phyloP scores from a whole-genome alignment of 2,797 vertebrate genomes.

The Eleutherodactylus coqui region DNA sequence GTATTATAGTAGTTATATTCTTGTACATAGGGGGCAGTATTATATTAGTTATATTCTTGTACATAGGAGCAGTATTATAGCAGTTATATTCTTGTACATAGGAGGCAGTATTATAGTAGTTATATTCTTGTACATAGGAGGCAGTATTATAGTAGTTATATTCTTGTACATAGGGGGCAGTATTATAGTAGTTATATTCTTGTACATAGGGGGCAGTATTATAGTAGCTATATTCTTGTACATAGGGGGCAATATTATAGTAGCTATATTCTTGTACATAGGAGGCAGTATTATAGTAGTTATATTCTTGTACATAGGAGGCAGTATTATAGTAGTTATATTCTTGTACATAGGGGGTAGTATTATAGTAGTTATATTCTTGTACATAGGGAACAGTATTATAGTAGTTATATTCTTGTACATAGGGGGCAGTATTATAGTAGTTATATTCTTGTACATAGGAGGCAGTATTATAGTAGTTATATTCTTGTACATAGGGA shows the following conservation, averaged over 20 bases:
- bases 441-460: neutral
- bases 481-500: neutral
- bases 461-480: neutral
- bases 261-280: neutral
- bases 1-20: constrained; percentile 3
- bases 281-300: neutral
- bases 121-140: neutral
- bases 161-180: neutral
- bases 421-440: no score
- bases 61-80: neutral
- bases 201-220: neutral
- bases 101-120: neutral
- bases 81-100: constrained; percentile 1
- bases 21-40: neutral
- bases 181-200: neutral
- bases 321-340: constrained; percentile 1
- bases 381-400: neutral
- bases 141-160: constrained; percentile 1
- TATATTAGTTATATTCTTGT: no score
- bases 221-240: neutral
- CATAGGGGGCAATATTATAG: neutral
- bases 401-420: neutral
- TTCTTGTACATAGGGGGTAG: neutral
- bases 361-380: constrained; percentile 15
- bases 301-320: neutral